Evolutionary conservation across 2,888 invertebrate genomes (phyloP), one percentile per base, ranked within the genome.

Genomic region (Byasa hedistus): DNA sequence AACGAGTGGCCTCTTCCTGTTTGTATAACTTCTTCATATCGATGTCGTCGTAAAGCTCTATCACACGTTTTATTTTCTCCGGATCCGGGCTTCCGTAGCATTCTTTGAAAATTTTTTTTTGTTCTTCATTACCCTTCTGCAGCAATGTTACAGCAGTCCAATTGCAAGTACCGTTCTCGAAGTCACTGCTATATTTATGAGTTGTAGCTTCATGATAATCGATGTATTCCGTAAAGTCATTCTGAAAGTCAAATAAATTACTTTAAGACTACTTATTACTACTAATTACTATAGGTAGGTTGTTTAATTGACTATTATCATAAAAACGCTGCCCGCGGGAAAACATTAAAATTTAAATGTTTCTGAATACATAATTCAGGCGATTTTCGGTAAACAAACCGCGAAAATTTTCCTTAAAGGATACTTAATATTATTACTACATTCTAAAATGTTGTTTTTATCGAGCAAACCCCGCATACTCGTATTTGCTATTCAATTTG

Each of bases 111-210:
- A 81, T n/a, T 76, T 5, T 70, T 67, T 92, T 92, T 76, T 97
- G 96, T 5, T 92, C 87, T 0, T 93, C 86, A 64, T 91, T 94
- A 19, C 94, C 95, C 61, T 94, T 92, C 83, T 96, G 94, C 71
- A 98, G 91, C 52, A 96, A 97, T n/a, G 95, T 94, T 1, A 97
- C 96, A 1, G 96, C 94, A 59, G 97, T 87, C 98, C 98, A 99
- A 0, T 96, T 94, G 83, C 98, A 98, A 86, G 98, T 98, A 55
- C 97, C 97, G 77, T 98, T 97, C 80, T 95, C 93, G 73, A 99
- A 98, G 79, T 99, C 98, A 0, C 94, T 96, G 12, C 97, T 96
- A 27, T 93, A 86, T 92, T 99, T 99, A 0, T 98, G 98, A 1
- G 95, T 97, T 0, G 95, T 84, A 3, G 92, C 89, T 27, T 95